Percentiles rank a stretch among this genome's conserved stretches.
Conservation (phyloP, 2,888 invertebrate genomes). For the Drosophila quinaria region DNA sequence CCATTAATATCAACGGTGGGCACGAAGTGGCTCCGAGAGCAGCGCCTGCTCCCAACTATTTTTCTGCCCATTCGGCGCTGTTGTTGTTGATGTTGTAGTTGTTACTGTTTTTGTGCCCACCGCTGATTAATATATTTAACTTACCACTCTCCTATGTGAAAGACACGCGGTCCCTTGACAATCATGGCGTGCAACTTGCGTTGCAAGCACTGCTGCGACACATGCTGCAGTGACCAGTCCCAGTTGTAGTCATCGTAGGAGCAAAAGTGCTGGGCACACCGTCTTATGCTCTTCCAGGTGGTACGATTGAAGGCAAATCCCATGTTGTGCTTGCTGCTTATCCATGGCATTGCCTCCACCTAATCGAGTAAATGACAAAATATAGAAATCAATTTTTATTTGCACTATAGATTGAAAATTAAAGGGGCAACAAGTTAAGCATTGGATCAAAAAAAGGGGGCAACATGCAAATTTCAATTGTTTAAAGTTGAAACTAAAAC, state of each 20-base stretch:
- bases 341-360: conserved; percentile 97
- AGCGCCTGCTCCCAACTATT: too few species aligned
- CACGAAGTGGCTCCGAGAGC: too few species aligned
- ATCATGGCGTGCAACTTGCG: conserved; percentile 94
- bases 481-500: conserved; percentile 21
- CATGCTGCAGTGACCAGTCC: conserved; percentile 98
- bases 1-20: not conserved
- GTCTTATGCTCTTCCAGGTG: conserved; percentile 94
- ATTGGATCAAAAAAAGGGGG: conserved; percentile 4
- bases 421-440: conserved; percentile 31
- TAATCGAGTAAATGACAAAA: conserved; percentile 78
- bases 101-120: too few species aligned
- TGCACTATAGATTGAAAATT: not conserved
- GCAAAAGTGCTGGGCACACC: conserved; percentile 95
- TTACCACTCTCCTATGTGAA: conserved; percentile 99
- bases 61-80: too few species aligned
- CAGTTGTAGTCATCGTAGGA: conserved; percentile 99
- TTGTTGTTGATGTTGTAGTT: too few species aligned
- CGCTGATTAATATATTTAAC: conserved; percentile 65
- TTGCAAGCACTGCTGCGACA: conserved; percentile 93
- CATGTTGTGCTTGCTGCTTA: conserved; percentile 99
- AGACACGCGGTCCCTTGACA: conserved; percentile 96
- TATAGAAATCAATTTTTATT: not conserved
- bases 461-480: conserved; percentile 62
- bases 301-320: conserved; percentile 97